Conservation (phyloP, 2,113 vertebrate species). For the Haplotaxodon microlepis region DNA sequence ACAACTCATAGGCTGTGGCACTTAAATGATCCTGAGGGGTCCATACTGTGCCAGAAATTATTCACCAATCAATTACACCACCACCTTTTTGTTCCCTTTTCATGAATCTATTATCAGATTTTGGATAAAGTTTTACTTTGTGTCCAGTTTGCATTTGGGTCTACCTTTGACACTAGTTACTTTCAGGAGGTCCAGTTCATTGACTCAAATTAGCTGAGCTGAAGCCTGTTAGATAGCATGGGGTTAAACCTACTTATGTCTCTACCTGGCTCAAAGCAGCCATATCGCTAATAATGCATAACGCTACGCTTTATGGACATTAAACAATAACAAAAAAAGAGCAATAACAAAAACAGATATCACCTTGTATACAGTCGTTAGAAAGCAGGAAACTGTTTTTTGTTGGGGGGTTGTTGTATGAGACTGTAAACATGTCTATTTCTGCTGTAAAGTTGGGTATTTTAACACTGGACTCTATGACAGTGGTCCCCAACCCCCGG, state of each 20-base stretch:
- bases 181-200: neutral
- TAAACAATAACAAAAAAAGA: neutral
- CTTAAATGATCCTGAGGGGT: neutral
- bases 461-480: neutral
- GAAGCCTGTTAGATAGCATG: neutral
- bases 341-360: neutral
- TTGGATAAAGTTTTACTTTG: neutral
- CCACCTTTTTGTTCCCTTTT: neutral
- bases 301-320: accelerated
- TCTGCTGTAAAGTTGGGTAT: neutral
- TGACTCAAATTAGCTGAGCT: neutral
- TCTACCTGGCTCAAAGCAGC: accelerated
- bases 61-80: neutral
- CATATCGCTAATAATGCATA: neutral
- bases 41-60: neutral
- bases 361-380: neutral
- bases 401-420: neutral
- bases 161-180: neutral
- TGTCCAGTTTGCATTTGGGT: neutral
- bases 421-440: neutral
- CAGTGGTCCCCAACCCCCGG: accelerated
- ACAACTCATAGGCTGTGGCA: neutral
- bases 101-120: neutral
- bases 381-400: neutral
- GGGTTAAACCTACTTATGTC: neutral